Conservation (phyloP, 92 coral and sea anemone genomes). For the Parazoanthus swiftii region DNA sequence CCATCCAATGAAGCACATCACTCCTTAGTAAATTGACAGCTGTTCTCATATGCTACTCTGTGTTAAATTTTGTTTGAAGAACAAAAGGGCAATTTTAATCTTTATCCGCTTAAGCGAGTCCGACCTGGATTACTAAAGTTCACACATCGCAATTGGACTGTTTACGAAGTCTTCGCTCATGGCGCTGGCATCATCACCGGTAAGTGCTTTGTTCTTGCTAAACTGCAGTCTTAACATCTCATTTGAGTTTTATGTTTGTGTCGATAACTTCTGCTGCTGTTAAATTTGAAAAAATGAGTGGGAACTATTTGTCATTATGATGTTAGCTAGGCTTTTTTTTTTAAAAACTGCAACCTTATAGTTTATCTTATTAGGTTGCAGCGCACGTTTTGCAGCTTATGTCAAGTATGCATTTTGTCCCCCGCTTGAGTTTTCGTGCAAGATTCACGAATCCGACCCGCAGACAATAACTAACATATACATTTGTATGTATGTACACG, state of each 20-base stretch:
- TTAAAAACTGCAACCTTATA: too few species aligned
- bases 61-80: slow-evolving; percentile 10
- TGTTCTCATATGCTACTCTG: not conserved
- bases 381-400: not conserved
- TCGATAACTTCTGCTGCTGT: not conserved
- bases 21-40: slow-evolving; percentile 17
- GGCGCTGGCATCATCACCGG: slow-evolving; percentile 21
- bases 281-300: not conserved
- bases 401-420: not conserved
- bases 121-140: slow-evolving; percentile 25
- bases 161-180: slow-evolving; percentile 10
- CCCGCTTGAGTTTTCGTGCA: not conserved
- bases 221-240: not conserved
- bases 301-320: not conserved
- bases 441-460: not conserved
- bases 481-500: too few species aligned
- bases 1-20: not conserved
- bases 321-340: not conserved
- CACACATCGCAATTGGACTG: slow-evolving; percentile 10
- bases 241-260: not conserved
- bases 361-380: not conserved
- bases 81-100: slow-evolving; percentile 16
- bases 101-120: slow-evolving; percentile 28
- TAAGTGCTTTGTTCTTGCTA: not conserved
- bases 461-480: too few species aligned